Percentiles rank a stretch among this genome's conserved stretches.
phyloP scores from a whole-genome alignment of 35 echinoderm and acorn worm species.

The Anneissia japonica region DNA sequence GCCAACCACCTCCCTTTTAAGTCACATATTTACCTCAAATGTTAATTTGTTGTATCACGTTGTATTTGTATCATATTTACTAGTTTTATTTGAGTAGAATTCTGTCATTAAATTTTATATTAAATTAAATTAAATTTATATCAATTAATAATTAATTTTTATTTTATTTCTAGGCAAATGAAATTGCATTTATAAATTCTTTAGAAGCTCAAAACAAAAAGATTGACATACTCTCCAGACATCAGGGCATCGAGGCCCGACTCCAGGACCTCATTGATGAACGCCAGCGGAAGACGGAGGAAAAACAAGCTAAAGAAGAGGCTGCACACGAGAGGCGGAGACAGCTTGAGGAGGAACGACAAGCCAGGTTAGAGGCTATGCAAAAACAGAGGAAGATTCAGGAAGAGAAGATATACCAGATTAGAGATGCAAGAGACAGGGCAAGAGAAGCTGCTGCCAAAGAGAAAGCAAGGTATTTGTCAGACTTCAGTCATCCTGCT shows the following conservation, averaged over 20 bases:
- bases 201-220: slow-evolving; percentile 91
- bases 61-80: background rate
- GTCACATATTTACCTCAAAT: background rate
- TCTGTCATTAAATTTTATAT: background rate
- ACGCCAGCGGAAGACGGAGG: slow-evolving; percentile 74
- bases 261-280: slow-evolving; percentile 89
- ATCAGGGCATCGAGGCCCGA: slow-evolving; percentile 81
- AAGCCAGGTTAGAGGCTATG: slow-evolving; percentile 69
- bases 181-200: slow-evolving; percentile 95
- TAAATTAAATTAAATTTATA: background rate
- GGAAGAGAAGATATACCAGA: slow-evolving; percentile 67
- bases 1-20: too few species aligned
- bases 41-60: background rate
- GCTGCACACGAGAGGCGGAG: slow-evolving; percentile 90
- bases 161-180: slow-evolving; percentile 65
- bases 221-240: slow-evolving; percentile 82
- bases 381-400: slow-evolving; percentile 67
- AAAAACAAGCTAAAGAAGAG: slow-evolving; percentile 94
- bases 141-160: background rate
- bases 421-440: slow-evolving; percentile 65
- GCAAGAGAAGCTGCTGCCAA: slow-evolving; percentile 67
- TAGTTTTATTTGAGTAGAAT: background rate
- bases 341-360: slow-evolving; percentile 61
- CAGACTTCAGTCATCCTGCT: too few species aligned
- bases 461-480: slow-evolving; percentile 93